These are phyloP conservation scores for Enteromius viviparus DNA, from an alignment of 2,797 vertebrate species.

Conservation along the genomic window DNA sequence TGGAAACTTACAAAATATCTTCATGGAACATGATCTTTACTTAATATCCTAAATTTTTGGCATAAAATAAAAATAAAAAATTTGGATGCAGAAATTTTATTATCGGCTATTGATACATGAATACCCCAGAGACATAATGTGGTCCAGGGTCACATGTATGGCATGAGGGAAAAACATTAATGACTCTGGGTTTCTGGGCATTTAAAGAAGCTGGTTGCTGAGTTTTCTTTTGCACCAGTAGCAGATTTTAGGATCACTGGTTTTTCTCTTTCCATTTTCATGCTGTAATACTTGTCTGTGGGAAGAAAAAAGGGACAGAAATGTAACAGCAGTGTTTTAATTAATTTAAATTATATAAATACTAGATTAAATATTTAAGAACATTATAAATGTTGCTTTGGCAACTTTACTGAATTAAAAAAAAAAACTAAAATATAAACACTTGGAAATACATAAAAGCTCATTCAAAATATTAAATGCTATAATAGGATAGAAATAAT, in stretches of 20 bases:
- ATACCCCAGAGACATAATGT: no score
- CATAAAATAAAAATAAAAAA: no score
- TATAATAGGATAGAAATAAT: neutral
- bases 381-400: neutral
- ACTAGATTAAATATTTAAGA: no score
- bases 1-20: no score
- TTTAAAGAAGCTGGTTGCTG: constrained; percentile 84
- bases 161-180: neutral
- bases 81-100: no score
- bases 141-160: neutral
- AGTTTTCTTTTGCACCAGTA: constrained; percentile 71
- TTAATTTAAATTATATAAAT: neutral
- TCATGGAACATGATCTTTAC: no score
- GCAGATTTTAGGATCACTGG: constrained; percentile 74
- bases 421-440: neutral
- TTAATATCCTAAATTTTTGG: no score
- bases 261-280: constrained; percentile 78
- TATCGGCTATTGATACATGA: no score
- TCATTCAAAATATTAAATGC: neutral
- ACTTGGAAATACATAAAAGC: neutral
- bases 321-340: neutral
- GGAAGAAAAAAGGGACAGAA: constrained; percentile 2
- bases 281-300: constrained; percentile 86
- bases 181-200: constrained; percentile 74
- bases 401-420: neutral